These are phyloP conservation scores for Ypsolopha scabrella DNA, from an alignment of 2,888 invertebrate species.

Conservation along the genomic window DNA sequence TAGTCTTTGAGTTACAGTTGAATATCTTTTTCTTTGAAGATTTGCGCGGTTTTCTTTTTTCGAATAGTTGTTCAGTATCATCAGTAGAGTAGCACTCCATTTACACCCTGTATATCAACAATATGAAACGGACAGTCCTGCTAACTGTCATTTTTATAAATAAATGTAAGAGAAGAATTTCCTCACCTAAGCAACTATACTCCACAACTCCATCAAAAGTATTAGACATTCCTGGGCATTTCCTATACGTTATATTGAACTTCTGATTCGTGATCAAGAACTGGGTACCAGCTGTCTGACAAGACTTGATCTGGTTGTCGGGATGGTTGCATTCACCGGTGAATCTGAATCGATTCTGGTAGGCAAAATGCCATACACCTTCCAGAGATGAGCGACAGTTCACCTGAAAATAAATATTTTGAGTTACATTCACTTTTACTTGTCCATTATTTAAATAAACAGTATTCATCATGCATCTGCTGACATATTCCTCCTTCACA, in stretches of 20 bases:
- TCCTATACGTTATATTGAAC: conserved; percentile 93
- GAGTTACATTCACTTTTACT: not conserved
- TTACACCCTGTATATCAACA: too few relatives aligned
- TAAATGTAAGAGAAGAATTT: not conserved
- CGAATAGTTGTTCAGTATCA: too few relatives aligned
- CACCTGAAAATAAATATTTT: conserved; percentile 50
- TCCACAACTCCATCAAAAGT: conserved; percentile 93
- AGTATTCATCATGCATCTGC: too few relatives aligned
- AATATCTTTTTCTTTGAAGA: too few relatives aligned
- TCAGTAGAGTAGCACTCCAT: not conserved
- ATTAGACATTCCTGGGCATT: conserved; percentile 90
- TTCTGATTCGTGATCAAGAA: conserved; percentile 97
- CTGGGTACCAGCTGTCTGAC: conserved; percentile 96
- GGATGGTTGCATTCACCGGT: conserved; percentile 92
- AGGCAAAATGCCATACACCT: conserved; percentile 97
- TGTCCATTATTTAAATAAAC: too few relatives aligned
- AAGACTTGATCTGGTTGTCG: conserved; percentile 91
- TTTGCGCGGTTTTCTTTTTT: too few relatives aligned
- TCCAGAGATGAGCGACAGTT: conserved; percentile 94
- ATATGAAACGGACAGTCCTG: not conserved
- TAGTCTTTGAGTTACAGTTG: too few relatives aligned
- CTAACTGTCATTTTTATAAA: not conserved
- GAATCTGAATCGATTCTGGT: conserved; percentile 90
- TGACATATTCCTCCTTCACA: too few relatives aligned
- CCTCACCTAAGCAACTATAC: conserved; percentile 84